These are phyloP conservation scores for Chydorus sphaericus DNA, from an alignment of 2,888 invertebrate genomes.

Conservation along the genomic window DNA sequence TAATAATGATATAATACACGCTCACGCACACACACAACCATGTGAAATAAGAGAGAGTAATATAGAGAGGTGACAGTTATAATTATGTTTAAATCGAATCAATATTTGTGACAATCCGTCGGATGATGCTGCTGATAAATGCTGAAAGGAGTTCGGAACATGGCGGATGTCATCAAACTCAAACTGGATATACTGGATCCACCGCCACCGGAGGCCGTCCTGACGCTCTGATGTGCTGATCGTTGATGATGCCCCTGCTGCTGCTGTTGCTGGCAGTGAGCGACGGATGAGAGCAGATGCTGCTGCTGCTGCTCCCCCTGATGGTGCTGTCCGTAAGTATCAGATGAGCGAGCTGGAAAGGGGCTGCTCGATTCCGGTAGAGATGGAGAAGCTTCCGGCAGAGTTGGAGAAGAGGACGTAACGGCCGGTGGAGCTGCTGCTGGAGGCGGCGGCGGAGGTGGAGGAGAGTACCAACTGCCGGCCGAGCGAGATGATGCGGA, in stretches of 20 bases:
- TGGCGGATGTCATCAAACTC: slow-evolving; percentile 6
- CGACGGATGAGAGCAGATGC: slow-evolving; percentile 13
- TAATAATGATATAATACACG: neutral
- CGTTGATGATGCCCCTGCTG: neutral
- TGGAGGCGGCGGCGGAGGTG: neutral
- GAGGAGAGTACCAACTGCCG: slow-evolving; percentile 1
- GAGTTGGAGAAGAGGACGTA: neutral
- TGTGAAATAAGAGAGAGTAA: too few species aligned
- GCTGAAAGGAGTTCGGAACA: slow-evolving; percentile 6
- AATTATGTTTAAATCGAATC: too few species aligned
- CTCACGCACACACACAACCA: neutral
- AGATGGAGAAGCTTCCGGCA: slow-evolving; percentile 8
- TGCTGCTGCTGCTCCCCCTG: neutral
- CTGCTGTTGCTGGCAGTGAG: slow-evolving; percentile 8
- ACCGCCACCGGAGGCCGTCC: neutral
- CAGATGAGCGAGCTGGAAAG: too few species aligned
- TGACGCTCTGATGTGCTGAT: neutral
- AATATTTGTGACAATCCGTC: slow-evolving; percentile 2
- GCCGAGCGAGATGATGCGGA: neutral
- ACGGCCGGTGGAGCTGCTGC: neutral
- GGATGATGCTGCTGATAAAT: neutral
- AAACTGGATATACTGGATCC: neutral
- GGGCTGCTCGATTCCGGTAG: neutral
- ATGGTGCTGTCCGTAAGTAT: neutral
- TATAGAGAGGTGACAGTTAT: too few species aligned